Conservation (phyloP, 2,113 vertebrate genomes). For the Elephas maximus region DNA sequence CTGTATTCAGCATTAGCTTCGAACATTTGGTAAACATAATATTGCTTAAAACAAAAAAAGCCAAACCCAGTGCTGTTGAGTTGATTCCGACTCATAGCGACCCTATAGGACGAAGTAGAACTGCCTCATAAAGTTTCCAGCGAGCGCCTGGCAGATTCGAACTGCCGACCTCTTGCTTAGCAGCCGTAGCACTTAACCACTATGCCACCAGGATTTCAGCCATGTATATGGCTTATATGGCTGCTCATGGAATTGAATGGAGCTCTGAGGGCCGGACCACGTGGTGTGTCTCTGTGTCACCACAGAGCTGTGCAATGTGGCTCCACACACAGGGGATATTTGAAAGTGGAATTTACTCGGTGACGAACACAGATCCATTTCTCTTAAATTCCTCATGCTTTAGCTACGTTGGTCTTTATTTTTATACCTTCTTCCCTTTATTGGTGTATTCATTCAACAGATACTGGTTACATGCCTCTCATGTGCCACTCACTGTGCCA, state of each 20-base stretch:
- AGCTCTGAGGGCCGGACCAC: background rate
- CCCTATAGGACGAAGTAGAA: too few relatives aligned
- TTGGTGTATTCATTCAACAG: background rate
- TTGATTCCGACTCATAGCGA: too few relatives aligned
- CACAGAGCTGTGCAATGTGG: background rate
- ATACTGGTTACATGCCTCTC: background rate
- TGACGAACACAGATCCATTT: background rate
- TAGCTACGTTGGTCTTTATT: background rate
- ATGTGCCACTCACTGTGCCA: background rate
- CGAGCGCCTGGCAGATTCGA: too few relatives aligned
- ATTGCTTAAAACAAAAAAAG: background rate
- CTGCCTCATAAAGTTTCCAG: too few relatives aligned
- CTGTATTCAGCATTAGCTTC: background rate
- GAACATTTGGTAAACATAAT: background rate
- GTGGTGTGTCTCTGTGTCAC: background rate
- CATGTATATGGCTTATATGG: background rate
- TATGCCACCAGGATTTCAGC: too few relatives aligned
- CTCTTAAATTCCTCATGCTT: background rate
- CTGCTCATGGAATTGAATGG: fast-evolving
- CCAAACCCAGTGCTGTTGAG: too few relatives aligned
- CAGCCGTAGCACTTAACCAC: too few relatives aligned
- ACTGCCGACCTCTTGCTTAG: too few relatives aligned
- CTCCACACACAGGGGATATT: background rate
- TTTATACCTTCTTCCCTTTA: too few relatives aligned
- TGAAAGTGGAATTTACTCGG: background rate